Percentiles rank a stretch among this genome's conserved stretches.
Evolutionary conservation across 2,888 invertebrate species (phyloP).

Genomic region (Unio pictorum): DNA sequence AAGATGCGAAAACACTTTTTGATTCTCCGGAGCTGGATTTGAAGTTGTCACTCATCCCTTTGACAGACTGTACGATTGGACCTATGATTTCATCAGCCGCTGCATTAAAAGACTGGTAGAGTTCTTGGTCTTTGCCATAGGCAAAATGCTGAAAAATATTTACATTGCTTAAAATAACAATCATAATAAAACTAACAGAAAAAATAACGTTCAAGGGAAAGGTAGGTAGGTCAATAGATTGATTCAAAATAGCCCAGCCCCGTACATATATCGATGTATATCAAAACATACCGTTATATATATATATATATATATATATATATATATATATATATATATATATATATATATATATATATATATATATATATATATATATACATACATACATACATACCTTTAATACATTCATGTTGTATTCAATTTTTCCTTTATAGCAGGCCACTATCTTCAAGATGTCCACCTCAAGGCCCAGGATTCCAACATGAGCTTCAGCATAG

Average conservation of each 20-base stretch:
- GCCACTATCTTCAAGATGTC: constrained; percentile 38
- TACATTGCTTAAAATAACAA: no score
- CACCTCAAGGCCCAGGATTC: constrained; percentile 31
- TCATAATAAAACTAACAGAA: no score
- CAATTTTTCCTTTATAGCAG: constrained; percentile 44
- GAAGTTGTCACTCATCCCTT: background rate
- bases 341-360: no score
- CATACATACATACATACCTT: constrained; percentile 25
- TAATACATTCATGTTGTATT: constrained; percentile 46
- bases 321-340: no score
- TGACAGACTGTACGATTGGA: no score
- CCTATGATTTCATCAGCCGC: background rate
- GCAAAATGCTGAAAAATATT: background rate
- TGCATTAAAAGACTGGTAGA: background rate
- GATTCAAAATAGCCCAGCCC: no score
- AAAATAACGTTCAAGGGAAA: no score
- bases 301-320: no score
- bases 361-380: no score
- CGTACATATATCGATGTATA: no score
- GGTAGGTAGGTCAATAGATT: no score
- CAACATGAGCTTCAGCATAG: constrained; percentile 42
- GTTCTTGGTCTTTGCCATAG: background rate
- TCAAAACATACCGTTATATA: no score
- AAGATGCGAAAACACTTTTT: constrained; percentile 6
- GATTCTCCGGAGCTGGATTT: background rate